Evolutionary conservation across 2,888 invertebrate genomes (phyloP).

Genomic region (Cataglyphis rosenhaueri): DNA sequence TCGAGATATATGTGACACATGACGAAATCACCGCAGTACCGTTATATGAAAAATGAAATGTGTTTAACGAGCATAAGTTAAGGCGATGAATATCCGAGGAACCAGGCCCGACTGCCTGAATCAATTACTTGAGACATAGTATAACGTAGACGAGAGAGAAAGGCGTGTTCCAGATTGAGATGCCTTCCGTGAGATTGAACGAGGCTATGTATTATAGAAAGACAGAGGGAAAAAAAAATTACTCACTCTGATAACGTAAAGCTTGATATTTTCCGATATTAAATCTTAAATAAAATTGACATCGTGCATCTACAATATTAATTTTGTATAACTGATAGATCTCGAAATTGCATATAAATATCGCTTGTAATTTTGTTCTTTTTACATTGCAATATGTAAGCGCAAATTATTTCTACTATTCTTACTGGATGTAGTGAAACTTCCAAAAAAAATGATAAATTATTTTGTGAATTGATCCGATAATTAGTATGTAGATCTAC

Average conservation of each 20-base stretch:
- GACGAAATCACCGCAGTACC: not conserved
- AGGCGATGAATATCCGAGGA: slow-evolving; percentile 8
- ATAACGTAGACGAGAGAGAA: slow-evolving; percentile 62
- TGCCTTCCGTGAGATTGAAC: slow-evolving; percentile 23
- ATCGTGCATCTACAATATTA: not conserved
- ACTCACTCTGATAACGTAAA: not conserved
- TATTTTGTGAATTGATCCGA: not conserved
- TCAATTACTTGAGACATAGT: not conserved
- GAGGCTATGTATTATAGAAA: not conserved
- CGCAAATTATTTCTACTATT: not conserved
- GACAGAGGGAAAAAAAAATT: not conserved
- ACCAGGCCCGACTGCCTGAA: slow-evolving; percentile 9
- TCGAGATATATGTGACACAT: not conserved
- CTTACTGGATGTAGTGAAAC: not conserved
- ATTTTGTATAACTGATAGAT: not conserved
- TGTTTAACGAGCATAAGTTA: slow-evolving; percentile 23
- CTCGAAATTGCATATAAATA: not conserved
- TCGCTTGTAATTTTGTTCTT: not conserved
- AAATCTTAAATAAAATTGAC: not conserved
- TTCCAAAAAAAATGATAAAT: not conserved
- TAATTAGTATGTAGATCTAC: not conserved
- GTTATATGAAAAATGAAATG: slow-evolving; percentile 33
- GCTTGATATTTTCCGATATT: slow-evolving; percentile 1
- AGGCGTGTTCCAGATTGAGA: slow-evolving; percentile 64
- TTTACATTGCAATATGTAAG: not conserved